phyloP scores from a whole-genome alignment of 64 coral and sea anemone species.

The Dendronephthya gigantea region DNA sequence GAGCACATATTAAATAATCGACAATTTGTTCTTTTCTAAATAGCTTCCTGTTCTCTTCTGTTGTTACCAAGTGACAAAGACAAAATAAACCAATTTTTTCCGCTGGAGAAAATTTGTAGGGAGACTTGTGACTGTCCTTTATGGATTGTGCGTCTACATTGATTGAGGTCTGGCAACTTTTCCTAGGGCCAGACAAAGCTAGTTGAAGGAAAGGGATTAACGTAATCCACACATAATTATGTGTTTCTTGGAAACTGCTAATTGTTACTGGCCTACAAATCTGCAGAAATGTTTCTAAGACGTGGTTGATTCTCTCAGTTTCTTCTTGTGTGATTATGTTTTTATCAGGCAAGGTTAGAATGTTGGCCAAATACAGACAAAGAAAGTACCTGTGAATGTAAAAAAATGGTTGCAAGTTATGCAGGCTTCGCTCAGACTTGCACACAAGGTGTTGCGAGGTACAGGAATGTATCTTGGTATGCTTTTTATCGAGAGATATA shows the following conservation, averaged over 20 bases:
- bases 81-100: neutral
- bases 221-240: slow-evolving; percentile 90
- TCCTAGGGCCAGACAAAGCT: slow-evolving; percentile 47
- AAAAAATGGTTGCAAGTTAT: no score
- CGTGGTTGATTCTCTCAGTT: slow-evolving; percentile 44
- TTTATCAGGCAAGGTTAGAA: slow-evolving; percentile 5
- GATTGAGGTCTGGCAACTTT: neutral
- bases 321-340: slow-evolving; percentile 36
- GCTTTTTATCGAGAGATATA: no score
- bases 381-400: neutral
- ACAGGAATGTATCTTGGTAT: neutral
- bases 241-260: slow-evolving; percentile 53
- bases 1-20: neutral
- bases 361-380: neutral
- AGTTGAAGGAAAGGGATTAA: slow-evolving; percentile 75
- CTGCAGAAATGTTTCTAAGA: slow-evolving; percentile 48
- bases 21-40: neutral
- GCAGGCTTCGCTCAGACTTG: no score
- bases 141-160: neutral
- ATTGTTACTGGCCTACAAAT: slow-evolving; percentile 41
- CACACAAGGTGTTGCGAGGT: neutral
- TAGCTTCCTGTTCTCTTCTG: neutral
- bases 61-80: neutral
- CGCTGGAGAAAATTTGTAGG: neutral
- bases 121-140: neutral